These are phyloP conservation scores for Drosophila chauvacae DNA, from an alignment of 1,140 invertebrate species.

Conservation along the genomic window DNA sequence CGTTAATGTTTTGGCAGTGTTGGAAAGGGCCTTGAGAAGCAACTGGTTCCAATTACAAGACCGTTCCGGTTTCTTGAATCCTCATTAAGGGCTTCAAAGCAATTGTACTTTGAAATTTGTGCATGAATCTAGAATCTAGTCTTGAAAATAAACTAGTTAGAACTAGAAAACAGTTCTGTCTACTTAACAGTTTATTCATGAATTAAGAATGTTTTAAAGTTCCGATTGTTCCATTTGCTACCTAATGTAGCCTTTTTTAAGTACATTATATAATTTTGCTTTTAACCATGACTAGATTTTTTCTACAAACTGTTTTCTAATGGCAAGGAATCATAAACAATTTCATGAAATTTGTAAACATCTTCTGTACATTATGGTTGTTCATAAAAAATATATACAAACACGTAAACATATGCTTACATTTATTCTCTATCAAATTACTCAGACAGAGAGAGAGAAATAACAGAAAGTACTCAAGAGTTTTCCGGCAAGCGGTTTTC, in stretches of 20 bases:
- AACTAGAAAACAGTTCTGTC: background rate
- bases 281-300: too few species aligned
- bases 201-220: too few species aligned
- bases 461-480: background rate
- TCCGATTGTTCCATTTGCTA: too few species aligned
- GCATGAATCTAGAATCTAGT: background rate
- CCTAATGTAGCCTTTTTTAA: too few species aligned
- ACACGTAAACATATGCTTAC: background rate
- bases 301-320: background rate
- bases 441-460: background rate
- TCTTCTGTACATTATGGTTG: background rate
- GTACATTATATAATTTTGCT: background rate
- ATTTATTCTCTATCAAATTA: conserved; percentile 14
- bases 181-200: too few species aligned
- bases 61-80: background rate
- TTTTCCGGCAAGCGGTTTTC: conserved; percentile 14
- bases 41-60: background rate
- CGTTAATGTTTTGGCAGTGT: conserved; percentile 16
- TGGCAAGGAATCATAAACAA: background rate
- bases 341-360: background rate
- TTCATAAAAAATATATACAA: background rate
- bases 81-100: background rate
- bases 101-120: background rate
- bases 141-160: background rate
- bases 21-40: conserved; percentile 10